Percentiles rank a stretch among this genome's conserved stretches.
Conservation (phyloP, 2,797 vertebrate genomes). For the Graptemys geographica region DNA sequence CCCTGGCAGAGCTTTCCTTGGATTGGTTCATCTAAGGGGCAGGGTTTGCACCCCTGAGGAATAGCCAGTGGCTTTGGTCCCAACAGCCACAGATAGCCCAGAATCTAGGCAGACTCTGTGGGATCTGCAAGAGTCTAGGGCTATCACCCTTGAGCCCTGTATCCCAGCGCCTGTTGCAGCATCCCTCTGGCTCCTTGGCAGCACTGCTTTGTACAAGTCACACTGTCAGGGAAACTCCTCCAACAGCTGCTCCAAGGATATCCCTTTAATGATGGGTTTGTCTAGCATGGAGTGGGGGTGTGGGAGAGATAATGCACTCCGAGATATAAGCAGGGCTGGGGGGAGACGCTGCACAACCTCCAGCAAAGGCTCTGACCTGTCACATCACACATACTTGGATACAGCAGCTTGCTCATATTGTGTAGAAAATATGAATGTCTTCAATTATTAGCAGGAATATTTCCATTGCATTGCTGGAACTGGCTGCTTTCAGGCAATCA, state of each 20-base stretch:
- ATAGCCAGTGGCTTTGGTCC: no score
- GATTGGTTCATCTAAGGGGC: neutral
- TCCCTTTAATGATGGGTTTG: neutral
- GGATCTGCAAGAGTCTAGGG: neutral
- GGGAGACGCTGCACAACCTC: neutral
- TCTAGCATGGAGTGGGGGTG: neutral
- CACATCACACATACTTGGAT: neutral
- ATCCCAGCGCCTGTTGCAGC: no score
- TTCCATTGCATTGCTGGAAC: neutral
- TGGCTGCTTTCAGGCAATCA: neutral
- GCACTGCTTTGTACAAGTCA: no score
- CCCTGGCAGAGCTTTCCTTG: neutral
- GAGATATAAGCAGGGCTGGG: neutral
- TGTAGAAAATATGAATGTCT: neutral
- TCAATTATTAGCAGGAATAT: neutral
- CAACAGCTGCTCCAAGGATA: neutral
- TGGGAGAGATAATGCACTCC: no score
- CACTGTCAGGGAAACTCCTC: neutral
- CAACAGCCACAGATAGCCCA: neutral
- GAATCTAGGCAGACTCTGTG: neutral
- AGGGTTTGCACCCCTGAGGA: neutral
- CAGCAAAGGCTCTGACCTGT: neutral
- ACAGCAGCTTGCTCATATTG: neutral
- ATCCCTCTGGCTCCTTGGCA: no score
- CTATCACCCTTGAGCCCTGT: neutral